These are phyloP conservation scores for Leptopilina boulardi DNA, from an alignment of 1,140 invertebrate species.

Conservation along the genomic window DNA sequence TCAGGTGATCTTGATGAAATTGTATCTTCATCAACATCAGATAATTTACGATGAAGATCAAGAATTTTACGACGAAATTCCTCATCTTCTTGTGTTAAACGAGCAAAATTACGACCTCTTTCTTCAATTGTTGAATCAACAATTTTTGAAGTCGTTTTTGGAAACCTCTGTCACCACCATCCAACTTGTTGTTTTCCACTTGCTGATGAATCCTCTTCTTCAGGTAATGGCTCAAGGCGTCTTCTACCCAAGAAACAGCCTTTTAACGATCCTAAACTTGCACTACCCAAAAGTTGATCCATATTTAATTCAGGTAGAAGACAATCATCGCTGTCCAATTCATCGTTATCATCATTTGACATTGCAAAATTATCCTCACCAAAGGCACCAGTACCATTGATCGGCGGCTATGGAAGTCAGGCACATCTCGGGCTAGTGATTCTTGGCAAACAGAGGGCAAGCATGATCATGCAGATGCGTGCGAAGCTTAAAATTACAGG, in stretches of 20 bases:
- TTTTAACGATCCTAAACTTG: constrained; percentile 60
- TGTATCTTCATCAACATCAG: constrained; percentile 65
- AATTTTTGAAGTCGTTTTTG: constrained; percentile 58
- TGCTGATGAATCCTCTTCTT: constrained; percentile 72
- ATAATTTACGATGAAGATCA: constrained; percentile 70
- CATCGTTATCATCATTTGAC: constrained; percentile 62
- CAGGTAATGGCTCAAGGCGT: constrained; percentile 71
- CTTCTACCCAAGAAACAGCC: constrained; percentile 68
- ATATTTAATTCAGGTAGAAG: constrained; percentile 70
- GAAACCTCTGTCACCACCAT: constrained; percentile 75
- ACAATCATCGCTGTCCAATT: constrained; percentile 55
- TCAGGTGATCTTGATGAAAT: constrained; percentile 18
- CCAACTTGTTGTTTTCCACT: constrained; percentile 69
- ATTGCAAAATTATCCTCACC: constrained; percentile 68
- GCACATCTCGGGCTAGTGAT: constrained; percentile 73
- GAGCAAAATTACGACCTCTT: constrained; percentile 64
- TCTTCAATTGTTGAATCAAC: constrained; percentile 52
- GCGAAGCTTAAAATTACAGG: constrained; percentile 72
- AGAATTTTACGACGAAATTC: constrained; percentile 72
- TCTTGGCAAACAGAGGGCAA: constrained; percentile 75
- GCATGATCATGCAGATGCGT: constrained; percentile 74
- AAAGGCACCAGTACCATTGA: constrained; percentile 52
- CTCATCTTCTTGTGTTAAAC: constrained; percentile 68
- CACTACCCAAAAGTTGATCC: constrained; percentile 70
- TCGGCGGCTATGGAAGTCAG: constrained; percentile 73